These are phyloP conservation scores for Gonatopus flavifemur DNA, from an alignment of 1,140 invertebrate species.

Conservation along the genomic window DNA sequence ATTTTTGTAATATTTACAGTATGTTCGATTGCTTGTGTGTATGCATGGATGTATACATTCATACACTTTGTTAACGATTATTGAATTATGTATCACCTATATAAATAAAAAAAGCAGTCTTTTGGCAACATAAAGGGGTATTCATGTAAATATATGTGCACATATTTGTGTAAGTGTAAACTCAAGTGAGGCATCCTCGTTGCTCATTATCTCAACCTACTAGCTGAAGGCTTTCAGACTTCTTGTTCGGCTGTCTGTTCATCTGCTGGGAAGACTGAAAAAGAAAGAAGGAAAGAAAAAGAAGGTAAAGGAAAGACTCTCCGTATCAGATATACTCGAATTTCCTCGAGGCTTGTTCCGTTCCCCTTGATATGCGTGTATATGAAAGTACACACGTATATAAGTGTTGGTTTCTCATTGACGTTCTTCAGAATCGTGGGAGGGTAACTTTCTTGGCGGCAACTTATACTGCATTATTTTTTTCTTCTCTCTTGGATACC, in stretches of 20 bases:
- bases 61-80: no score
- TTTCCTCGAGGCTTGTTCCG: slow-evolving; percentile 16
- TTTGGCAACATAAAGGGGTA: no score
- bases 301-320: slow-evolving; percentile 1
- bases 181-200: slow-evolving; percentile 11
- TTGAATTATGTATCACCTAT: no score
- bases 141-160: no score
- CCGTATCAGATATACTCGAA: slow-evolving; percentile 22
- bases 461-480: slow-evolving; percentile 24
- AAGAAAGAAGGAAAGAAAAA: neutral
- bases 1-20: no score
- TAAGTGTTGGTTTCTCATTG: slow-evolving; percentile 17
- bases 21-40: no score
- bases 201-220: slow-evolving; percentile 32
- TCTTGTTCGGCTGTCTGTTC: slow-evolving; percentile 24
- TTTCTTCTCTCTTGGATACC: neutral
- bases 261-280: slow-evolving; percentile 20
- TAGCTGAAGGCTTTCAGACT: slow-evolving; percentile 17
- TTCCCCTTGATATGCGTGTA: no score
- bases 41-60: no score
- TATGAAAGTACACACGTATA: no score
- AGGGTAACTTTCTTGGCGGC: slow-evolving; percentile 9
- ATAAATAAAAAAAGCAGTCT: no score
- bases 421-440: slow-evolving; percentile 11
- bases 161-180: no score